Conservation (phyloP, 2,888 invertebrate species). For the Rhogogaster chlorosoma region DNA sequence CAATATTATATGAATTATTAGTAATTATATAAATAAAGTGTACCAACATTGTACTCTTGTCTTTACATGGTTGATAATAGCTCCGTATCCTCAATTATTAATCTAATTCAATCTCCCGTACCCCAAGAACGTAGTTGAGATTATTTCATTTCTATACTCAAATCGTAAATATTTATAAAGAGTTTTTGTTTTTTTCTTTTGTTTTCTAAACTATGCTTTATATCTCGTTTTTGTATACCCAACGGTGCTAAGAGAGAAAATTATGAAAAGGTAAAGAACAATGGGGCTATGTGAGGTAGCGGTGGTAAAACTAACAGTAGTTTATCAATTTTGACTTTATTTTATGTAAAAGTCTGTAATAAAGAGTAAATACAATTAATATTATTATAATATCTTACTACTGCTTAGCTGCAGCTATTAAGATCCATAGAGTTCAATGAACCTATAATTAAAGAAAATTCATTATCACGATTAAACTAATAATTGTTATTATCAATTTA, state of each 20-base stretch:
- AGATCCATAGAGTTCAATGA: neutral
- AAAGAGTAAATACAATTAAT: constrained; percentile 39
- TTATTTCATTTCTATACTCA: neutral
- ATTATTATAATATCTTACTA: constrained; percentile 39
- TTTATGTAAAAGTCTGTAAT: constrained; percentile 43
- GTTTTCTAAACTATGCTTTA: neutral
- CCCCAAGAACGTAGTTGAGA: neutral
- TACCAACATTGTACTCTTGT: constrained; percentile 74
- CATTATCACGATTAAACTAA: neutral
- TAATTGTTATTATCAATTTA: neutral
- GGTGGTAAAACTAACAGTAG: constrained; percentile 39
- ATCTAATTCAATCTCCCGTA: neutral
- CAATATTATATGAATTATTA: constrained; percentile 75
- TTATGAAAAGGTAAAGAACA: neutral
- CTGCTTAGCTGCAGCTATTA: neutral
- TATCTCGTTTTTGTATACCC: neutral
- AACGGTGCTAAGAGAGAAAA: neutral
- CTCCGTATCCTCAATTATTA: neutral
- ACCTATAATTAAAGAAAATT: neutral
- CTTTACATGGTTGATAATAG: constrained; percentile 24
- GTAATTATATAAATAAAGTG: constrained; percentile 74
- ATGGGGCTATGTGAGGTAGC: constrained; percentile 2
- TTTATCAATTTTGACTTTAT: constrained; percentile 43
- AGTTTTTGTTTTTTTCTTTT: too few species aligned
- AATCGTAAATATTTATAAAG: neutral